These are phyloP conservation scores for Pipra filicauda DNA, from an alignment of 2,113 vertebrate genomes.

Conservation along the genomic window DNA sequence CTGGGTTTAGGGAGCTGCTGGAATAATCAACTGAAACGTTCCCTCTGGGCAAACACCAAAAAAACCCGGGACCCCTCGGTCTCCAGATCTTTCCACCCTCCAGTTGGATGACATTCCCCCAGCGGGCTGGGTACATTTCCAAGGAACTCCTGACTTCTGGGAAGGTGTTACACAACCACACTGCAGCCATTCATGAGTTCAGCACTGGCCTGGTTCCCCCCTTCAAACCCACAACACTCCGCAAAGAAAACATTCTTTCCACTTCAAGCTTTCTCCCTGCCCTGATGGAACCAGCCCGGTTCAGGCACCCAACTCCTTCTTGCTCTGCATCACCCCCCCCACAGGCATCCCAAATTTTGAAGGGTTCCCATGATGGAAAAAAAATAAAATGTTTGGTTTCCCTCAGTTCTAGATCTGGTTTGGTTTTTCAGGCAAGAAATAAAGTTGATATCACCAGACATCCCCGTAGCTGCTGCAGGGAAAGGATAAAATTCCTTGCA, in stretches of 20 bases:
- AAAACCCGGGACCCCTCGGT: neutral
- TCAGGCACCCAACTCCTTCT: neutral
- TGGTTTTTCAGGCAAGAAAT: neutral
- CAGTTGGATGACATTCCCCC: neutral
- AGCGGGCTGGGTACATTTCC: neutral
- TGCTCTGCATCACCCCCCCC: neutral
- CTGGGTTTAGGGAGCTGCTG: neutral
- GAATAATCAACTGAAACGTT: rapidly evolving
- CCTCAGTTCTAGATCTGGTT: neutral
- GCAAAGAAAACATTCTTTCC: slow-evolving; percentile 41
- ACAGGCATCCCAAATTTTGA: neutral
- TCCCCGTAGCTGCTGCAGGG: neutral
- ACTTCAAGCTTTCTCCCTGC: neutral
- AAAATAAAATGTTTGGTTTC: neutral
- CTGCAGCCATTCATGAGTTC: slow-evolving; percentile 2
- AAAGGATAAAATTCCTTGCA: neutral
- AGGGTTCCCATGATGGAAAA: neutral
- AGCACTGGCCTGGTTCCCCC: slow-evolving; percentile 23
- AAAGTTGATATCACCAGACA: neutral
- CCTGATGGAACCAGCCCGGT: neutral
- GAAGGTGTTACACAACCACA: slow-evolving; percentile 41
- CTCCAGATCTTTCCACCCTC: neutral
- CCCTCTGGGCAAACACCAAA: neutral
- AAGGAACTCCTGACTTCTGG: slow-evolving; percentile 38
- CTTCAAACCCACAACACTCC: neutral